These are phyloP conservation scores for Rhynchopsitta pachyrhyncha DNA, from an alignment of 2,113 vertebrate genomes.

Conservation along the genomic window DNA sequence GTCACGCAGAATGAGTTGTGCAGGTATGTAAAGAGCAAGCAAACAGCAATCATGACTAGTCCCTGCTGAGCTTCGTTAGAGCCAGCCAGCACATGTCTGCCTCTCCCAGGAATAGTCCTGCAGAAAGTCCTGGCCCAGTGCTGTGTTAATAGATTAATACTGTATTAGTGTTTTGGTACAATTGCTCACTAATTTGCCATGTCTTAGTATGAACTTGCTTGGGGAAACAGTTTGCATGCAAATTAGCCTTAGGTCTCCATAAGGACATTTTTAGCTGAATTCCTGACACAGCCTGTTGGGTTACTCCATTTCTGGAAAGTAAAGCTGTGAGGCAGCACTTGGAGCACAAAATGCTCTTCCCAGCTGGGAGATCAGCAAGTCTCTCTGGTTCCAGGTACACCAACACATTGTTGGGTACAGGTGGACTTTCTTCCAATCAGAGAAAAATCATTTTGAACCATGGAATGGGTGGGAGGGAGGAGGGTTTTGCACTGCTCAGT, in stretches of 20 bases:
- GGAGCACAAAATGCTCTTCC: neutral
- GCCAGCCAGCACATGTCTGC: neutral
- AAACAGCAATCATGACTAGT: neutral
- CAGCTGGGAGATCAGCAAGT: neutral
- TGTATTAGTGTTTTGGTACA: neutral
- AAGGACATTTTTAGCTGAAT: neutral
- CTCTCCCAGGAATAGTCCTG: neutral
- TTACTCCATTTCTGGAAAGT: neutral
- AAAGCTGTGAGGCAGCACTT: neutral
- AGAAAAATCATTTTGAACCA: neutral
- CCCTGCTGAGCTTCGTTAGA: neutral
- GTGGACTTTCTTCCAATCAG: neutral
- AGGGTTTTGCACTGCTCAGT: neutral
- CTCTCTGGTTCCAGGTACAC: neutral
- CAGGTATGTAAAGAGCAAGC: neutral
- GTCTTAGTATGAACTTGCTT: neutral
- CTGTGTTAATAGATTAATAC: neutral
- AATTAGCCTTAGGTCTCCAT: neutral
- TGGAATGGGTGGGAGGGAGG: neutral
- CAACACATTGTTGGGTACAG: neutral
- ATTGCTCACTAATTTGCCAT: neutral
- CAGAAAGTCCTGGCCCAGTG: neutral
- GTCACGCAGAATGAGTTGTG: neutral
- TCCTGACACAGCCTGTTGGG: neutral
- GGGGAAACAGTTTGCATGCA: conserved; percentile 6